Evolutionary conservation across 2,797 vertebrate species (phyloP).

Genomic region (Margarornis squamiger): DNA sequence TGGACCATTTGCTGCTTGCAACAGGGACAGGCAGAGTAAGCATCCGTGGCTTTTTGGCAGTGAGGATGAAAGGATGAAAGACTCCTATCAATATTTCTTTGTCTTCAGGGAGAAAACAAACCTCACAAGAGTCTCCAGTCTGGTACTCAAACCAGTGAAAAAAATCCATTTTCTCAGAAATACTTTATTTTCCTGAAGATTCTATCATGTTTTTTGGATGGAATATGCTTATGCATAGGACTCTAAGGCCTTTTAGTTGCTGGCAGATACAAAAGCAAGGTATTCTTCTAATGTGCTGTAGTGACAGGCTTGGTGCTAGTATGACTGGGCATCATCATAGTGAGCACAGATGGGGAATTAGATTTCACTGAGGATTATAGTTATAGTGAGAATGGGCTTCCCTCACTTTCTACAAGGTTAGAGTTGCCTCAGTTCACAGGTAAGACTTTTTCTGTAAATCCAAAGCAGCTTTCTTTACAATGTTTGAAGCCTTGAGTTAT

Average conservation of each 20-base stretch:
- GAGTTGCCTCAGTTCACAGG: background rate
- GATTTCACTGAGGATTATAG: background rate
- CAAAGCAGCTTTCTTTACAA: background rate
- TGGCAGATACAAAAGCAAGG: background rate
- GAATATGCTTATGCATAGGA: background rate
- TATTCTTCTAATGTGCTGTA: background rate
- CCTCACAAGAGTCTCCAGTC: background rate
- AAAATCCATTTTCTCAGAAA: background rate
- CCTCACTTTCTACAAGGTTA: background rate
- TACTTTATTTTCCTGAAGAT: background rate
- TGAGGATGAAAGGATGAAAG: conserved; percentile 22
- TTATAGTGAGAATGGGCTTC: background rate
- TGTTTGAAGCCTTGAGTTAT: background rate
- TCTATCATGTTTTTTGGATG: accelerated
- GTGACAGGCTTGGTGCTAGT: background rate
- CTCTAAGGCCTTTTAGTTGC: background rate
- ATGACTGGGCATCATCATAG: accelerated
- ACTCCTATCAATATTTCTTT: conserved; percentile 11
- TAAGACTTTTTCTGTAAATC: background rate
- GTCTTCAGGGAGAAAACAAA: background rate
- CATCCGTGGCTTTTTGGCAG: background rate
- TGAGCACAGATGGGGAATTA: background rate
- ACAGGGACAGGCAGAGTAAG: conserved; percentile 20
- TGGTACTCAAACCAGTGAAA: conserved; percentile 6
- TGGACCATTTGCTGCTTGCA: conserved; percentile 50